Conservation (phyloP, 1,140 invertebrate species). For the Asobara japonica region DNA sequence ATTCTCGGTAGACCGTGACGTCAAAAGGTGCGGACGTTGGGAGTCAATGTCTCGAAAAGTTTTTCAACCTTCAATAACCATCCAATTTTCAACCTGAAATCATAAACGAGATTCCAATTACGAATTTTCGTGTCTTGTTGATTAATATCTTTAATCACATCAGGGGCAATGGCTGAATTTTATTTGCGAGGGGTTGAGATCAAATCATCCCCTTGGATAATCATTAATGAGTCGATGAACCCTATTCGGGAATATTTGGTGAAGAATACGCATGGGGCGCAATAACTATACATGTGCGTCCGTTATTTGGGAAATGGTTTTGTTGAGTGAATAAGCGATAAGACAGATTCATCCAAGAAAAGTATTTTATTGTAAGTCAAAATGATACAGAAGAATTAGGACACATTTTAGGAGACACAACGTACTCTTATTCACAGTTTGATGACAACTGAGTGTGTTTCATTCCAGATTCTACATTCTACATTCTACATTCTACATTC, state of each 20-base stretch:
- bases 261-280: too few species aligned
- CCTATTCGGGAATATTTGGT: neutral
- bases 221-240: neutral
- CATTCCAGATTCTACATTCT: too few species aligned
- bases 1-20: conserved; percentile 9
- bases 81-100: neutral
- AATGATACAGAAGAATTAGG: too few species aligned
- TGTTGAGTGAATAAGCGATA: too few species aligned
- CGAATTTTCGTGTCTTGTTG: neutral
- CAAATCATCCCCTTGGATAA: neutral
- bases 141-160: neutral
- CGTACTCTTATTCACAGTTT: too few species aligned
- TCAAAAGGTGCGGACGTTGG: conserved; percentile 10
- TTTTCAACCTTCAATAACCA: neutral
- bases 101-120: neutral
- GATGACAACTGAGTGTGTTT: too few species aligned
- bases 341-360: too few species aligned
- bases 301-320: too few species aligned
- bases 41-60: conserved; percentile 2
- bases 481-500: too few species aligned
- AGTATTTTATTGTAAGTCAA: too few species aligned
- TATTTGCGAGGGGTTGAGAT: neutral
- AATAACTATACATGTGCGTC: too few species aligned
- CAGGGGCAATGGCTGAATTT: neutral
- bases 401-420: too few species aligned